phyloP scores from a whole-genome alignment of 2,888 invertebrate species.

The Trichacis sp. region DNA sequence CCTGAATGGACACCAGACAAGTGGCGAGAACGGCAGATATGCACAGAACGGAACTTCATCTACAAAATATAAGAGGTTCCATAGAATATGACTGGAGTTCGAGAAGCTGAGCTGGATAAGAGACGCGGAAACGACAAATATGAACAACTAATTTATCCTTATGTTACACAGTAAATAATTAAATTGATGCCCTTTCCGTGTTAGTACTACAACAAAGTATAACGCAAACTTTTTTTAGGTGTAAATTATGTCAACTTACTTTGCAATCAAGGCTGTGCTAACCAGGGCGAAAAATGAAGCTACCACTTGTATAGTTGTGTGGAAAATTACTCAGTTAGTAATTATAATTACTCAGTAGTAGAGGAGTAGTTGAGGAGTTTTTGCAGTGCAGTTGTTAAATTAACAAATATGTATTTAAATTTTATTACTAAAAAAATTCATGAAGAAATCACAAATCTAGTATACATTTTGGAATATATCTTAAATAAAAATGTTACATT shows the following conservation, averaged over 20 bases:
- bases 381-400: no score
- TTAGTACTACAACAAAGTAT: slow-evolving; percentile 54
- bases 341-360: no score
- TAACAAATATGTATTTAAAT: no score
- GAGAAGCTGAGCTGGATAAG: slow-evolving; percentile 36
- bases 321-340: no score
- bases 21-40: slow-evolving; percentile 17
- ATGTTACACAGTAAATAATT: slow-evolving; percentile 63
- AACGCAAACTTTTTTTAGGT: slow-evolving; percentile 31
- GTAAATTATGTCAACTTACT: not conserved
- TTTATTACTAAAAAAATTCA: no score
- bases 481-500: no score
- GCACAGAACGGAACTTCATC: slow-evolving; percentile 6
- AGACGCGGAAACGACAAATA: slow-evolving; percentile 56
- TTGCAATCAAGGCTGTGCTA: not conserved
- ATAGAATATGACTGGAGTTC: not conserved
- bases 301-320: no score
- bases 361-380: no score
- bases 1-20: slow-evolving; percentile 48
- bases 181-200: slow-evolving; percentile 50
- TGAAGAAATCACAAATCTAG: no score
- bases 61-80: slow-evolving; percentile 10
- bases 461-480: no score
- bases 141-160: slow-evolving; percentile 60
- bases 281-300: not conserved